Evolutionary conservation across 2,888 invertebrate species (phyloP).

Genomic region (Sinhomidia bicolor): DNA sequence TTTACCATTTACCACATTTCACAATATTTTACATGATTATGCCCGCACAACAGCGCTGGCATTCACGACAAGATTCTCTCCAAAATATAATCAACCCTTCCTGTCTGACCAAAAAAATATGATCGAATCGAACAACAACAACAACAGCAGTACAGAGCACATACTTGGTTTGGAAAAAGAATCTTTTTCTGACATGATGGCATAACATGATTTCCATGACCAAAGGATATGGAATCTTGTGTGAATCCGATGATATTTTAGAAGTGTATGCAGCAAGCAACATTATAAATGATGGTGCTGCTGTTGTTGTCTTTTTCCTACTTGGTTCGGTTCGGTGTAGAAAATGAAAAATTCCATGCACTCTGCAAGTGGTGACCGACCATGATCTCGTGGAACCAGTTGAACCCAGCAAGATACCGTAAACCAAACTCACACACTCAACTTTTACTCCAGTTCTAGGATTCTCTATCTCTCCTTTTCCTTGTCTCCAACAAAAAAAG

Average conservation of each 20-base stretch:
- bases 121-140: no score
- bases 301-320: no score
- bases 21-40: constrained; percentile 21
- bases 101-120: neutral
- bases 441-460: constrained; percentile 32
- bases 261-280: no score
- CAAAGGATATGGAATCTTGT: no score
- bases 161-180: neutral
- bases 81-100: neutral
- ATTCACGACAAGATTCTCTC: neutral
- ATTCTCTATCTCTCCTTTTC: no score
- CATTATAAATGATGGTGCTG: no score
- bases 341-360: constrained; percentile 21
- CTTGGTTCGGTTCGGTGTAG: no score
- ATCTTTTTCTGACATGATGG: neutral
- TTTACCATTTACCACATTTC: constrained; percentile 17
- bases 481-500: no score
- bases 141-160: neutral
- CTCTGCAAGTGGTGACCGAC: constrained; percentile 20
- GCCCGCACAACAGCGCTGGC: neutral
- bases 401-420: constrained; percentile 30
- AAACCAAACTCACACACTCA: constrained; percentile 22
- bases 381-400: constrained; percentile 23
- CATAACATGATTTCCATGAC: constrained; percentile 41
- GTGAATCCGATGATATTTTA: no score